These are phyloP conservation scores for Orthonyx spaldingii DNA, from an alignment of 2,113 vertebrate species.

Conservation along the genomic window DNA sequence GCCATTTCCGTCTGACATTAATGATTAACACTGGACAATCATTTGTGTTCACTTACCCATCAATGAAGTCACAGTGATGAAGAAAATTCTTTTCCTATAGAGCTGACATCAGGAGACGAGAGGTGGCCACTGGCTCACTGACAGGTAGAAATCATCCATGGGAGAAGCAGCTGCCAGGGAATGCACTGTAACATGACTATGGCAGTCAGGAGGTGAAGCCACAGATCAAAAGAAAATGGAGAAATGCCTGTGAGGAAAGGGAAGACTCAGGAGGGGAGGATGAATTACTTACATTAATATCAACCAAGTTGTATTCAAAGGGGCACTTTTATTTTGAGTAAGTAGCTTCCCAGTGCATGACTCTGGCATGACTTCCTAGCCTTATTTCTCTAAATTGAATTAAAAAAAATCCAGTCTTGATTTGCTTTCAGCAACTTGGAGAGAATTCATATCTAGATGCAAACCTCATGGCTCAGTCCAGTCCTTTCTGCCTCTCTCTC, in stretches of 20 bases:
- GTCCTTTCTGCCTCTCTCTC: not conserved
- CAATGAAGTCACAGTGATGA: not conserved
- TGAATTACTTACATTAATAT: not conserved
- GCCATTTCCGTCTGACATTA: not conserved
- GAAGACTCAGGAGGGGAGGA: not conserved
- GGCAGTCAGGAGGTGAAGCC: not conserved
- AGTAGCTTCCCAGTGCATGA: not conserved
- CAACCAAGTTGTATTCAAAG: not conserved
- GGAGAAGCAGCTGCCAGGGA: not conserved
- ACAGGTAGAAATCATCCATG: rapidly evolving
- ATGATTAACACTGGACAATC: not conserved
- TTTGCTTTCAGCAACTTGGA: not conserved
- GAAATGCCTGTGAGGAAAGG: not conserved
- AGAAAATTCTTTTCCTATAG: not conserved
- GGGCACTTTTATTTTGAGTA: not conserved
- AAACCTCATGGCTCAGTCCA: conserved; percentile 6
- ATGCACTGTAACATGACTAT: not conserved
- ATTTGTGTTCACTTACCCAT: not conserved
- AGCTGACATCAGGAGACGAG: not conserved
- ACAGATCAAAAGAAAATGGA: not conserved
- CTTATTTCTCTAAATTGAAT: not conserved
- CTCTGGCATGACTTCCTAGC: not conserved
- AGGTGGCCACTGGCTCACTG: rapidly evolving
- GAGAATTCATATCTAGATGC: not conserved
- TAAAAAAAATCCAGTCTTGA: not conserved